Base-by-base conservation (phyloP, 2,113 vertebrate species). In the Glaucidium brasilianum region DNA sequence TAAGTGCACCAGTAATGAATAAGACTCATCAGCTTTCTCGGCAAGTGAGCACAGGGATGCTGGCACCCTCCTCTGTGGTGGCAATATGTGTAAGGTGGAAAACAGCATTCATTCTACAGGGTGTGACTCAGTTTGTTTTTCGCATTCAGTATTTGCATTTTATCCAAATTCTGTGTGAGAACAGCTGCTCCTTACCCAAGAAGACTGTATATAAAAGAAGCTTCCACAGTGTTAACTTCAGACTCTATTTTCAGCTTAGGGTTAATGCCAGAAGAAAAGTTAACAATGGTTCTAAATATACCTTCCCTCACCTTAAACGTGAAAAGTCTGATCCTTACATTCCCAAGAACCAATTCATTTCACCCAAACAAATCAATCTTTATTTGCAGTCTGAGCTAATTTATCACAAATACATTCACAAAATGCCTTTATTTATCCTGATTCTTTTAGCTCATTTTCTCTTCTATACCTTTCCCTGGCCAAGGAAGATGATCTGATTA, bases 401-500 rank as follows among this genome's bases (percentile, higher is more conserved):
- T 93, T 97, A 89, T 95, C 94, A 91, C 79, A 96, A 97, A 96
- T 55, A 62, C 55, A 90, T 95, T 97, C 72, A 87, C 82, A 96
- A 97, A 97, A 97, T 85, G 73, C 74, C 86, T 97, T 94, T 96
- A 82, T 82, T 97, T 94, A 39, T 91, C 89, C 72, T 95, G 97
- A 96, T 96, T 94, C 91, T 90, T 95, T 92, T 85, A 93, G 87
- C 58, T 79, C 52, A 80, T 82, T 85, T 97, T 92, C 88, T 88
- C 43, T 92, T 95, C 80, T 78, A 83, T 86, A 95, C 58, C 34
- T 71, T 96, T 83, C 63, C 69, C 86, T 94, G 85, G 80, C 91
- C 69, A 50, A 93, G 72, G 86, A 96, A 96, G 87, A 95, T 71
- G 90, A 98, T 97, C 79, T 97, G 96, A 97, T 97, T 97, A 98